Evolutionary conservation across 2,888 invertebrate genomes (phyloP).

Genomic region (Mythimna pallens): DNA sequence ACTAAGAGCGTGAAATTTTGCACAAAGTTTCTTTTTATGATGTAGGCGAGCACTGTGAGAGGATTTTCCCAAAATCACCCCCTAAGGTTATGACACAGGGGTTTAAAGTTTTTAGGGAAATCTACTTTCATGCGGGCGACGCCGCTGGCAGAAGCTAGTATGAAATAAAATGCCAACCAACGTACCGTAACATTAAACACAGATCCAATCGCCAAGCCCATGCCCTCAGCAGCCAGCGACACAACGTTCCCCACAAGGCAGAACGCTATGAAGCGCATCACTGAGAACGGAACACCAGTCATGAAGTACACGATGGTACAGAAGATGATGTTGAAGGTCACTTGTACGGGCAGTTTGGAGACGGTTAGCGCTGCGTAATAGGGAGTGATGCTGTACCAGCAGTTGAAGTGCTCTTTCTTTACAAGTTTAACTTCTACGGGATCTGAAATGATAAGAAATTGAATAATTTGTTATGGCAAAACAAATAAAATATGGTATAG

Average conservation of each 20-base stretch:
- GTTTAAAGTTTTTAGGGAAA: too few species aligned
- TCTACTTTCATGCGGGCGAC: too few species aligned
- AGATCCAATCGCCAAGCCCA: constrained; percentile 94
- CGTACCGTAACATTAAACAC: constrained; percentile 92
- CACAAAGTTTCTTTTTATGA: too few species aligned
- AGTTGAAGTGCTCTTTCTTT: constrained; percentile 93
- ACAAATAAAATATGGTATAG: neutral
- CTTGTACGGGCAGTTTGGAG: constrained; percentile 91
- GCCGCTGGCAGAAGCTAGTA: too few species aligned
- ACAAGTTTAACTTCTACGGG: constrained; percentile 93
- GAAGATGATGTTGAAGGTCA: constrained; percentile 91
- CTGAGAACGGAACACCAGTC: constrained; percentile 93
- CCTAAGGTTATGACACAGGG: too few species aligned
- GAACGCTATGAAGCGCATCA: constrained; percentile 92
- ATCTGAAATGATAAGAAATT: constrained; percentile 82
- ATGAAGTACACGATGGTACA: constrained; percentile 91
- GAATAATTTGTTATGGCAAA: neutral
- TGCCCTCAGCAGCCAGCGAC: constrained; percentile 94
- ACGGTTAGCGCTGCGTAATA: constrained; percentile 92
- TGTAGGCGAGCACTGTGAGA: too few species aligned
- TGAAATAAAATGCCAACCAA: constrained; percentile 81
- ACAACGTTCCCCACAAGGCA: constrained; percentile 92
- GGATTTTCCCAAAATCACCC: too few species aligned
- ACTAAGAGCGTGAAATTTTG: too few species aligned
- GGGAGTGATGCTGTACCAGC: constrained; percentile 92